A percentile compares a stretch with the other conserved stretches of the same genome.
Conservation (phyloP, 2,888 invertebrate species). For the Zhuqinia jingwanae region DNA sequence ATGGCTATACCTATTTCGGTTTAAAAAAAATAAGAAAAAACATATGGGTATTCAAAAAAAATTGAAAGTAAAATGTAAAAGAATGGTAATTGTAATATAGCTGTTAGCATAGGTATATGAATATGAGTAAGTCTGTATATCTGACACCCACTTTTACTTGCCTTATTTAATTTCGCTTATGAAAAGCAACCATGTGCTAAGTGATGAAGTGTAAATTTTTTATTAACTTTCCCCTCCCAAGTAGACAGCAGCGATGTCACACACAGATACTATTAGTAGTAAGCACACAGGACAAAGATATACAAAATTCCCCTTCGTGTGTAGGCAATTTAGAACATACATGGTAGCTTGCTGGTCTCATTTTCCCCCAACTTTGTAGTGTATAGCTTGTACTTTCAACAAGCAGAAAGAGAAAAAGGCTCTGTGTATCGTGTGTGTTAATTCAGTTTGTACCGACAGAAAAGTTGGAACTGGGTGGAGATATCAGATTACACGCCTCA, state of each 20-base stretch:
- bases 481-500: conserved; percentile 20
- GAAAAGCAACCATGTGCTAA: neutral
- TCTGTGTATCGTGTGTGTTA: too few species aligned
- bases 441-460: too few species aligned
- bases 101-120: too few species aligned
- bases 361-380: neutral
- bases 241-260: neutral
- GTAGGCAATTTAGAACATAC: neutral
- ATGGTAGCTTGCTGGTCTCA: neutral
- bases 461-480: neutral
- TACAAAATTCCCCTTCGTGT: too few species aligned
- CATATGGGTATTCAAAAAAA: too few species aligned
- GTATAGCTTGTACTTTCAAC: too few species aligned
- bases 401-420: too few species aligned
- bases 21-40: too few species aligned
- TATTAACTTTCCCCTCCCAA: conserved; percentile 9
- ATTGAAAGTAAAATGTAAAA: too few species aligned
- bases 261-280: neutral
- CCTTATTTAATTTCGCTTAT: neutral
- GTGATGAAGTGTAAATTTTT: conserved; percentile 1
- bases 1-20: too few species aligned
- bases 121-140: neutral
- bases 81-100: too few species aligned
- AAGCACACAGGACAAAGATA: neutral
- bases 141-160: neutral